A percentile compares a stretch with the other conserved stretches of the same genome.
Conservation (phyloP, 2,797 vertebrate species). For the Calcarius lapponicus region DNA sequence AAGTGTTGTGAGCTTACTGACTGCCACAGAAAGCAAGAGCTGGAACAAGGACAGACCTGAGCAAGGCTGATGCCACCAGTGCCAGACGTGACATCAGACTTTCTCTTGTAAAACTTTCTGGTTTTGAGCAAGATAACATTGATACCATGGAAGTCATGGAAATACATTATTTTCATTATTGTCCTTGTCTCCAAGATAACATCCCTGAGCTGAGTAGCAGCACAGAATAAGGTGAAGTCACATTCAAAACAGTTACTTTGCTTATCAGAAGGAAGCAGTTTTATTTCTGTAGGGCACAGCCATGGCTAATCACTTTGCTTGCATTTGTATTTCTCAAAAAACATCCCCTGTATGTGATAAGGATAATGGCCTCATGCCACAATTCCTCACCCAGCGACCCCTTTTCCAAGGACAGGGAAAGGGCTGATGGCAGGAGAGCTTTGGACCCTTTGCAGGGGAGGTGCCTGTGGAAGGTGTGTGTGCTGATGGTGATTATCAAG, state of each 20-base stretch:
- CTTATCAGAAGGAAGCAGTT: slow-evolving; percentile 65
- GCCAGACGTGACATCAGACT: slow-evolving; percentile 17
- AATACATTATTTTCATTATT: slow-evolving; percentile 34
- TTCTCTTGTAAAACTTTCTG: neutral
- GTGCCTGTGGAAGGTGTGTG: neutral
- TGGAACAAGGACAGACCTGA: neutral
- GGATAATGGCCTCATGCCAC: neutral
- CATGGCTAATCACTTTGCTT: slow-evolving; percentile 23
- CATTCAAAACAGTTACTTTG: slow-evolving; percentile 52
- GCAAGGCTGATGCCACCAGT: neutral
- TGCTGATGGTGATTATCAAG: neutral
- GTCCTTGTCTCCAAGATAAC: slow-evolving; percentile 47
- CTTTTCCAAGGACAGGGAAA: slow-evolving; percentile 2
- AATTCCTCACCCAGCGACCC: neutral
- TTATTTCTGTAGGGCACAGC: slow-evolving; percentile 43
- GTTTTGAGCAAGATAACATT: slow-evolving; percentile 32
- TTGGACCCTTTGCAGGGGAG: neutral
- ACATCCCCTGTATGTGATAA: slow-evolving; percentile 10
- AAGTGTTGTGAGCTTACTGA: neutral
- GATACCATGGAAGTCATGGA: neutral
- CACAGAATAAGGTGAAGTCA: slow-evolving; percentile 42
- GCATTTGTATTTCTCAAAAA: slow-evolving; percentile 44
- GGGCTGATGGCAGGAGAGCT: neutral
- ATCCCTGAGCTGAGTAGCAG: neutral
- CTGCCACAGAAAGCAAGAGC: neutral